These are phyloP conservation scores for Carpatolechia fugitivella DNA, from an alignment of 2,888 invertebrate genomes.

Conservation along the genomic window DNA sequence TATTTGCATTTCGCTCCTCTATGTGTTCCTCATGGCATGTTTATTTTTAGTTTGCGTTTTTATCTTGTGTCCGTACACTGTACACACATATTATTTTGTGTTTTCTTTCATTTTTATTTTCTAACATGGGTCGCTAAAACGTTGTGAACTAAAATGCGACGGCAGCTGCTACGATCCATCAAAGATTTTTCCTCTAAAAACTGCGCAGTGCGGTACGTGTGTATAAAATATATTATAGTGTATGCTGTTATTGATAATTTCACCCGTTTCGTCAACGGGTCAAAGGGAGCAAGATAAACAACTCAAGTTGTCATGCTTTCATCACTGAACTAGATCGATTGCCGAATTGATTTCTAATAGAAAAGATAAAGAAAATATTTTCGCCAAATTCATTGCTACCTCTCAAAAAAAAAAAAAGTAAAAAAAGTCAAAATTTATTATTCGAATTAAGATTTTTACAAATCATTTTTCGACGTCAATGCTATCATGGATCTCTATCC, in stretches of 20 bases:
- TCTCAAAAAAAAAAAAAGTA: too few species aligned
- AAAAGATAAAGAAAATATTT: too few species aligned
- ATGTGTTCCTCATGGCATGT: too few species aligned
- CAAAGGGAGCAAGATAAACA: neutral
- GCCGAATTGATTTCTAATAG: neutral
- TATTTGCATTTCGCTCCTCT: too few species aligned
- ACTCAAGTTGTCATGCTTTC: neutral
- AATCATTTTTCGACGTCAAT: too few species aligned
- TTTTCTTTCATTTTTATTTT: neutral
- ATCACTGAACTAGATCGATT: neutral
- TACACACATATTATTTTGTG: too few species aligned
- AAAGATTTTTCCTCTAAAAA: constrained; percentile 39
- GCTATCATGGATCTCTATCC: too few species aligned
- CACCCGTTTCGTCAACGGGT: constrained; percentile 13
- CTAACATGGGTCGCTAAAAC: neutral
- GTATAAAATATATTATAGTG: constrained; percentile 25
- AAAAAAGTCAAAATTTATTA: too few species aligned
- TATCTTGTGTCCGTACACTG: too few species aligned
- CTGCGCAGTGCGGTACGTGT: constrained; percentile 27
- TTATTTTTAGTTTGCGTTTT: too few species aligned
- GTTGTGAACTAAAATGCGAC: neutral
- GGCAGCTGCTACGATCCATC: constrained; percentile 40
- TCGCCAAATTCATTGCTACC: too few species aligned
- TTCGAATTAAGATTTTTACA: too few species aligned
- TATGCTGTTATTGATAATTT: constrained; percentile 37